These are phyloP conservation scores for Pelodytes ibericus DNA, from an alignment of 2,797 vertebrate species.

Conservation along the genomic window DNA sequence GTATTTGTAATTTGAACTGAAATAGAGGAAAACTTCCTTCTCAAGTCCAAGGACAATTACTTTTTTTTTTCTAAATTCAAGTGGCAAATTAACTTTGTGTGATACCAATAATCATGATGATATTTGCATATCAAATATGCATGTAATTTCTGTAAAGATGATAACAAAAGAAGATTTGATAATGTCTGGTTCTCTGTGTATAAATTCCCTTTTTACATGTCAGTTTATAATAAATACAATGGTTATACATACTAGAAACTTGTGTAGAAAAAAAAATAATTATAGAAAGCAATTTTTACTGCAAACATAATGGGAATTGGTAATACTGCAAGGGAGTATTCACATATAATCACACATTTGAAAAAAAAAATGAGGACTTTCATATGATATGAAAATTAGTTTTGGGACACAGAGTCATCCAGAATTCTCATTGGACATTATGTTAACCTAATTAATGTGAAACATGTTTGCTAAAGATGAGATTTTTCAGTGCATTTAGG, in stretches of 20 bases:
- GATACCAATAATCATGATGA: no score
- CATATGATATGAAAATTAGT: constrained; percentile 48
- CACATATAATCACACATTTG: constrained; percentile 53
- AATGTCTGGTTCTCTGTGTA: background rate
- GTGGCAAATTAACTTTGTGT: no score
- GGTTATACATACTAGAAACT: constrained; percentile 18
- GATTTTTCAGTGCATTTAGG: constrained; percentile 41
- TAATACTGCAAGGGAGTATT: constrained; percentile 35
- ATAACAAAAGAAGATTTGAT: no score
- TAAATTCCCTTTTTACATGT: constrained; percentile 17
- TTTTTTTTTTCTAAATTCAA: no score
- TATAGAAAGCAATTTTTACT: constrained; percentile 36
- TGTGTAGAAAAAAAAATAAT: constrained; percentile 30
- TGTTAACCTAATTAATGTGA: constrained; percentile 48
- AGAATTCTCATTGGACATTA: constrained; percentile 37
- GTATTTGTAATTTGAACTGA: no score
- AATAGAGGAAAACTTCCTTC: no score
- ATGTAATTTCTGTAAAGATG: no score
- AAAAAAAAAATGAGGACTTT: constrained; percentile 39
- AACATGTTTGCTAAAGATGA: constrained; percentile 36
- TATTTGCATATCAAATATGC: no score
- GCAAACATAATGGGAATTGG: constrained; percentile 44
- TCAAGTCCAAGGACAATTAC: no score
- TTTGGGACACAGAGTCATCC: constrained; percentile 38
- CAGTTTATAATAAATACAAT: constrained; percentile 23